Evolutionary conservation across 2,888 invertebrate genomes (phyloP).

Genomic region (Temnothorax ravouxi): DNA sequence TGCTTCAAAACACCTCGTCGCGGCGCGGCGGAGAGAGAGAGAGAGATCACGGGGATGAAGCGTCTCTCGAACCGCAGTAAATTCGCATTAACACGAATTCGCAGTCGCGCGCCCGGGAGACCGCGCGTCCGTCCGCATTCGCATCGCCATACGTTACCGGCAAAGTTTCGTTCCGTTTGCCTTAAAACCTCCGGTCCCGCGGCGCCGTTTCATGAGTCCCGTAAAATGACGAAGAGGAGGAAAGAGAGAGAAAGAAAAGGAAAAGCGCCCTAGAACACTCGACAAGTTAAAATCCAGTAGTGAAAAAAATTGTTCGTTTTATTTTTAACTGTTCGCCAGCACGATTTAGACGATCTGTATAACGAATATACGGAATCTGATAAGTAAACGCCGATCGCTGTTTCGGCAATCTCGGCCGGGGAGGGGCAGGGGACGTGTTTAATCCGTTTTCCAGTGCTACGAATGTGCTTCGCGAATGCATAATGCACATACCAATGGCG

Average conservation of each 20-base stretch:
- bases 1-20: not conserved
- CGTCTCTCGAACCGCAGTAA: conserved; percentile 38
- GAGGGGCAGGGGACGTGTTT: not conserved
- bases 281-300: not conserved
- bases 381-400: not conserved
- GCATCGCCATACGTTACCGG: not conserved
- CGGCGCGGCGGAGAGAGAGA: not conserved
- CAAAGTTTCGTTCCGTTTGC: conserved; percentile 17
- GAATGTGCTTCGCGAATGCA: conserved; percentile 25
- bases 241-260: not conserved
- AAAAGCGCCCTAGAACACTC: too few species aligned
- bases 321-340: not conserved
- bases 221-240: not conserved
- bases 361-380: not conserved
- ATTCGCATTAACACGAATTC: conserved; percentile 45
- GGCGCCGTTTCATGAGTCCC: not conserved
- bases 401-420: conserved; percentile 2
- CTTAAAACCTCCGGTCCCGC: not conserved
- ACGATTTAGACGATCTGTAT: not conserved
- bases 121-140: not conserved
- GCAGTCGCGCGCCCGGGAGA: conserved; percentile 48
- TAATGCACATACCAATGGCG: conserved; percentile 24
- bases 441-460: conserved; percentile 1
- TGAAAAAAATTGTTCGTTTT: not conserved
- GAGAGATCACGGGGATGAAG: conserved; percentile 36